These are phyloP conservation scores for Ips nitidus DNA, from an alignment of 1,140 invertebrate species.

Conservation along the genomic window DNA sequence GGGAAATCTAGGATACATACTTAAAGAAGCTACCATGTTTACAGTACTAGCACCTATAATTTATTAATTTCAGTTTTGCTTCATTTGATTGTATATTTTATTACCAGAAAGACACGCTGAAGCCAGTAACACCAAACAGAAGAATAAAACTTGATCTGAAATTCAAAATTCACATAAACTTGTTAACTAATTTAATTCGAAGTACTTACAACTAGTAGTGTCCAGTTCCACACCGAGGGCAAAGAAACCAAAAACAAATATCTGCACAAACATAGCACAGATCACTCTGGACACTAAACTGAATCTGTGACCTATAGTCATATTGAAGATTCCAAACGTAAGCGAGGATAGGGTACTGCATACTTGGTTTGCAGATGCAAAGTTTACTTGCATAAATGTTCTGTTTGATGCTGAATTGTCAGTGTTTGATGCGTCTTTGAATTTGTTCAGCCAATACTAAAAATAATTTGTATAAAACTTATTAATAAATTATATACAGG, in stretches of 20 bases:
- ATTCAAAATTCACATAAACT: neutral
- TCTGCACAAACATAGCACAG: neutral
- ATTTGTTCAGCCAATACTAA: slow-evolving; percentile 16
- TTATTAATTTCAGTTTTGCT: neutral
- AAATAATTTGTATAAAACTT: neutral
- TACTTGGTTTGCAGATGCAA: slow-evolving; percentile 1
- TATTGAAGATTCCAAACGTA: slow-evolving; percentile 8
- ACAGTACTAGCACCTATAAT: slow-evolving; percentile 7
- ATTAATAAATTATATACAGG: too few species aligned
- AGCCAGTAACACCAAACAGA: neutral
- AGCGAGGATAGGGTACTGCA: neutral
- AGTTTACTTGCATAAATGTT: slow-evolving; percentile 4
- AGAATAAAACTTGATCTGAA: slow-evolving; percentile 2
- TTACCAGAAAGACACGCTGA: neutral
- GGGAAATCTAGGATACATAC: slow-evolving; percentile 15
- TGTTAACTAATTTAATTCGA: neutral
- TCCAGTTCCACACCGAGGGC: neutral
- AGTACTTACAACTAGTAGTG: slow-evolving; percentile 14
- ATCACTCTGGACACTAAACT: slow-evolving; percentile 3
- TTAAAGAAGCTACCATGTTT: slow-evolving; percentile 9
- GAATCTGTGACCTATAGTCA: neutral
- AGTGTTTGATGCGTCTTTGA: neutral
- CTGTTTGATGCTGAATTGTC: neutral
- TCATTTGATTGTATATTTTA: too few species aligned
- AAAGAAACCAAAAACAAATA: neutral